Percentiles rank a stretch among this genome's conserved stretches.
phyloP scores from a whole-genome alignment of 2,888 invertebrate species.

The Sarcophaga rosellei region DNA sequence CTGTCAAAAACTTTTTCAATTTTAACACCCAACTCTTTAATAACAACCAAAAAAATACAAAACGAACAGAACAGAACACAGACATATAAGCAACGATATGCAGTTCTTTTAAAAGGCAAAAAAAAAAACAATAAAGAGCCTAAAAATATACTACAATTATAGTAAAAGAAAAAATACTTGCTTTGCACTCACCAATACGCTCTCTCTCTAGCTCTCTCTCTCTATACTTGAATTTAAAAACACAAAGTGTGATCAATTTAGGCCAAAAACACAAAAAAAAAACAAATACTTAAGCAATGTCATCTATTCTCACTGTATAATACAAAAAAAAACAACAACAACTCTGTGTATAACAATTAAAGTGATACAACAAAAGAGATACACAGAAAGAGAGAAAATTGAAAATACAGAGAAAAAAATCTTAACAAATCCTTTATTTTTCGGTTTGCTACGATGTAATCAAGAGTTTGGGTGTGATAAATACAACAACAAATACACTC shows the following conservation, averaged over 20 bases:
- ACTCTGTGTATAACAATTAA: conserved; percentile 2
- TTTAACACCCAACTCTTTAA: conserved; percentile 40
- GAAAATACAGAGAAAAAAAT: too few species aligned
- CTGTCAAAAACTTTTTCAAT: conserved; percentile 65
- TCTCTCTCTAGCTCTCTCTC: too few species aligned
- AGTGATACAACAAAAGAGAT: too few species aligned
- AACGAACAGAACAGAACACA: conserved; percentile 19
- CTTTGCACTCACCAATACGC: too few species aligned
- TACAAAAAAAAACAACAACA: neutral
- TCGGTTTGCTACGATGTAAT: too few species aligned
- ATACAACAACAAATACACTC: too few species aligned
- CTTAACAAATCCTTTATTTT: too few species aligned
- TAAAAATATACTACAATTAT: conserved; percentile 22
- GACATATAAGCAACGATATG: neutral
- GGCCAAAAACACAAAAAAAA: conserved; percentile 40
- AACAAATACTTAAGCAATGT: neutral
- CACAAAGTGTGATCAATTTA: conserved; percentile 52
- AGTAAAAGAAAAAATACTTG: neutral
- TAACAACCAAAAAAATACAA: conserved; percentile 22
- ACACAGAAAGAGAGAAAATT: too few species aligned
- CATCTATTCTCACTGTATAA: too few species aligned
- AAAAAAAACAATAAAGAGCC: neutral
- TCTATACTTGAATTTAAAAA: neutral
- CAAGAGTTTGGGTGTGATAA: too few species aligned
- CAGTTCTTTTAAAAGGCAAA: too few species aligned